These are phyloP conservation scores for Geophilus truncorum DNA, from an alignment of 2,888 invertebrate genomes.

Conservation along the genomic window DNA sequence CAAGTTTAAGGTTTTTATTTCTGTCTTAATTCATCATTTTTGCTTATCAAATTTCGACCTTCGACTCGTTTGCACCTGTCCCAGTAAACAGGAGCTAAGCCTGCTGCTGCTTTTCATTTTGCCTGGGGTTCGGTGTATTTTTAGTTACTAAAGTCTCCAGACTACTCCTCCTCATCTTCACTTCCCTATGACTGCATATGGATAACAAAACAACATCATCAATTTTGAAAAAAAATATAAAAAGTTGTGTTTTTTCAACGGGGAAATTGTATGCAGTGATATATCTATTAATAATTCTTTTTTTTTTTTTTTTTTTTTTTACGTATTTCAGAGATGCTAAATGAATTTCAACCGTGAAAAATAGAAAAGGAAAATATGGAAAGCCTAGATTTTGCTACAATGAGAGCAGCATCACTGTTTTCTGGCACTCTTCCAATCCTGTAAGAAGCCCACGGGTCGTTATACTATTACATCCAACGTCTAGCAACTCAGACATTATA, in stretches of 20 bases:
- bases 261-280: no score
- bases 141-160: background rate
- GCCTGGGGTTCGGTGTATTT: background rate
- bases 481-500: background rate
- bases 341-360: background rate
- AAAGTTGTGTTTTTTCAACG: background rate
- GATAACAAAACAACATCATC: conserved; percentile 8
- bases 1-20: no score
- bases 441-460: conserved; percentile 7
- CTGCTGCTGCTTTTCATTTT: background rate
- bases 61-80: background rate
- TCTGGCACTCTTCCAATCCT: background rate
- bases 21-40: background rate
- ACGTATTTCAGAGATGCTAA: background rate
- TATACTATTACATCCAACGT: background rate
- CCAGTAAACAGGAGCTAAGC: background rate
- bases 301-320: background rate
- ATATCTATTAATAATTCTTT: background rate
- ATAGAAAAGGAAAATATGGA: background rate
- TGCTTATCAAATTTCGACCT: background rate
- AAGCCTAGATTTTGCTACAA: background rate
- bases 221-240: background rate
- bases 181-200: conserved; percentile 6
- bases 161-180: background rate
- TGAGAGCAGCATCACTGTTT: background rate